Conservation (phyloP, 1,140 invertebrate species). For the Plodia interpunctella region DNA sequence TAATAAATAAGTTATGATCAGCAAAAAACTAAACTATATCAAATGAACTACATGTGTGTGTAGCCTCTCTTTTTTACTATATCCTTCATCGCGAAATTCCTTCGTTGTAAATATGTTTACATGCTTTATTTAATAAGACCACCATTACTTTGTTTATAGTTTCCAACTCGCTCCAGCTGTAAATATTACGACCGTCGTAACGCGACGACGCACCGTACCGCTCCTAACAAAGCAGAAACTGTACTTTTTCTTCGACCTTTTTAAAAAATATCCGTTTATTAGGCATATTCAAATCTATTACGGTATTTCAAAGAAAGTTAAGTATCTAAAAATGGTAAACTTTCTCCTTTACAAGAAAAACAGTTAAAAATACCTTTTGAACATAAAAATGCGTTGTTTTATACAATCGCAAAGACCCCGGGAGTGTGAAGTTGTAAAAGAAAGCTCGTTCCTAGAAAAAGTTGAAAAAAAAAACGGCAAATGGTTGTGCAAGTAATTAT, state of each 20-base stretch:
- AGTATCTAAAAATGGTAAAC: no score
- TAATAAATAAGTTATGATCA: no score
- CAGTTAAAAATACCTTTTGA: not conserved
- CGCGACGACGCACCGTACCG: not conserved
- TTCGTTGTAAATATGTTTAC: not conserved
- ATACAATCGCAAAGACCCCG: not conserved
- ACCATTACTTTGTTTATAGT: not conserved
- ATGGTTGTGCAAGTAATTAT: constrained; percentile 3
- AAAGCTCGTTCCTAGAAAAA: not conserved
- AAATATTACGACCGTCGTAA: not conserved
- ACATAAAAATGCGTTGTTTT: not conserved
- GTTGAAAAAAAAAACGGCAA: not conserved
- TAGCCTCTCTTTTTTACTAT: not conserved
- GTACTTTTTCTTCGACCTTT: not conserved
- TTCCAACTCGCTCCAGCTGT: not conserved
- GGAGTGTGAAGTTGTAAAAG: not conserved
- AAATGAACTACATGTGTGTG: no score
- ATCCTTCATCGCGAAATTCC: not conserved
- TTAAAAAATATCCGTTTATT: no score
- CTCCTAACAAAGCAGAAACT: not conserved
- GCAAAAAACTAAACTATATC: no score
- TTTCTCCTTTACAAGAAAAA: no score
- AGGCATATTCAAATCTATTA: no score
- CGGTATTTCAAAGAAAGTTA: no score
- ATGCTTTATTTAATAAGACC: not conserved